Evolutionary conservation across 2,797 vertebrate species (phyloP), one percentile per base, ranked within the genome.

Genomic region (Petrocephalus sullivani): DNA sequence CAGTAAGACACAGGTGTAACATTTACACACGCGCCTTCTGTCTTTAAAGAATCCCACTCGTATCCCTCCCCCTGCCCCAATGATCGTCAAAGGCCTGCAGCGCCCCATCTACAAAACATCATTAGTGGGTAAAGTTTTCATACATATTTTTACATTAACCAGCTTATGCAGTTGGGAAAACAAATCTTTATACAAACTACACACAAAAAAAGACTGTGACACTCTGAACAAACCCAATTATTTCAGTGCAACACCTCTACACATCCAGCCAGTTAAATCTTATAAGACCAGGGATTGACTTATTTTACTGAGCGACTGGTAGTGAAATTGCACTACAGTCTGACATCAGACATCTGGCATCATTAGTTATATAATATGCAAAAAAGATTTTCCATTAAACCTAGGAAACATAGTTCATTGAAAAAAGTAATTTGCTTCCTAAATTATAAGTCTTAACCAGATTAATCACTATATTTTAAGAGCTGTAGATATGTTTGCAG

Each of bases 401-500:
- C 51, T 23, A 84, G 51, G 51, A 51, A 51, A 84, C 51, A 84
- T 14, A 21, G n/a, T 86, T 58, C 86, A 90, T 89, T 89, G 89
- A 92, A 91, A 89, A 91, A 89, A 90, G 93, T 90, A 89, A 90
- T 41, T 33, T 85, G 83, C 51, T 56, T 85, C 28, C 28, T 85
- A 85, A 60, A 64, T 61, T 54, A 64, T 51, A 58, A 54, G 91
- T 94, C 93, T 92, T 94, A 94, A 92, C 94, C 95, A 94, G 95
- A 94, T 92, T 95, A 92, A 94, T 91, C 93, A 94, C 92, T 92
- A 93, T 93, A 87, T 94, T 95, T 93, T 96, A 94, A n/a, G 7
- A 51, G 61, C 67, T 85, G 16, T 14, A 93, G 93, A 92, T 91
- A 88, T 81, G 61, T 96, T 96, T 96, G 96, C 96, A 96, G 94